Base-by-base conservation (phyloP, 2,113 vertebrate species). In the Orthonyx spaldingii region DNA sequence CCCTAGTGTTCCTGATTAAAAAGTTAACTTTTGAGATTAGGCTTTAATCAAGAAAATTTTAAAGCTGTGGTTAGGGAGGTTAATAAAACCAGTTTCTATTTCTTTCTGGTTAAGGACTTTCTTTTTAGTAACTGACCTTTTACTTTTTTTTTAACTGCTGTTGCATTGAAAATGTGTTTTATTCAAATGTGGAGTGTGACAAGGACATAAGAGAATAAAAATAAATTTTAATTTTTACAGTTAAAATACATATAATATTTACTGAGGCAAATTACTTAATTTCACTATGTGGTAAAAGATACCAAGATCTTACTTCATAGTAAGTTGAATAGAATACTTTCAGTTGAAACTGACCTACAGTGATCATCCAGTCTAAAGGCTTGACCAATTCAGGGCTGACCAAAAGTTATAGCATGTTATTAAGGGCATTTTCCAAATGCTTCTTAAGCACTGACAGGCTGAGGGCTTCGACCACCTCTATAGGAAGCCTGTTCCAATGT, bases 1-100 rank as follows among this genome's bases (percentile, higher is more conserved):
- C 72, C 56, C 15, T 89, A 17, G 44, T 56, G 47, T 91, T 89
- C 77, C 78, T 66, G 76, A 85, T 83, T 89, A 94, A 89, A 93
- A 94, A 89, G 76, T 91, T 89, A 87, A 82, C 91, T 96, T 95
- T 74, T 77, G 49, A 95, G 95, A 93, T 94, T 42, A 80, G 70
- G n/a, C 84, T 96, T 95, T 87, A 91, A 95, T 94, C 75, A 93
- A 83, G 65, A 91, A 75, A 84, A 76, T 61, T 64, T 76, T 79
- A 87, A 74, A 91, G 63, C 30, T 87, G 16, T 82, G 64, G 65
- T 78, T 87, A 50, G 57, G 30, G 42, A 90, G 76, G 53, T 80
- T 91, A 91, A 93, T 94, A 89, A 94, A 94, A 82, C 47, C 50
- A 55, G 27, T 72, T 91, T 76, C 41, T 89, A 2, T 76, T 93